phyloP scores from a whole-genome alignment of 2,113 vertebrate genomes.

The Tragulus kanchil region DNA sequence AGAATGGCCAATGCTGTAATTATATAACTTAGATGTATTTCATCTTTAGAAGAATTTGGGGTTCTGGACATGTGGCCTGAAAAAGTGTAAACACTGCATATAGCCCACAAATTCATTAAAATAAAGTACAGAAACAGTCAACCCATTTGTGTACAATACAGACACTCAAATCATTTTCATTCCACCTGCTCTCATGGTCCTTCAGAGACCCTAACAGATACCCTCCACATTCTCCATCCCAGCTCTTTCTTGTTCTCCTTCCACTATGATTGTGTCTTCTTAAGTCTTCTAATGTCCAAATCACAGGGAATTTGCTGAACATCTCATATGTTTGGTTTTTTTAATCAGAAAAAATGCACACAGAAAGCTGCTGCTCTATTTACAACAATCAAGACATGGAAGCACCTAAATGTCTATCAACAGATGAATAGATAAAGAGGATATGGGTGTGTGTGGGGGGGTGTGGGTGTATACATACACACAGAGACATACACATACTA shows the following conservation, averaged over 20 bases:
- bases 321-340: background rate
- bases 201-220: background rate
- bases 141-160: background rate
- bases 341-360: slow-evolving; percentile 34
- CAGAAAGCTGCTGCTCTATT: background rate
- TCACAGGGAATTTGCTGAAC: background rate
- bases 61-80: background rate
- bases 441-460: background rate
- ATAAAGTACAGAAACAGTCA: slow-evolving; percentile 25
- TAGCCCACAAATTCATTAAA: slow-evolving; percentile 8
- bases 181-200: background rate
- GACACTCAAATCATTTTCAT: background rate
- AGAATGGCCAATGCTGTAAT: slow-evolving; percentile 44
- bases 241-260: background rate
- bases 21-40: slow-evolving; percentile 45
- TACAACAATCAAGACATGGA: background rate
- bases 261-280: background rate
- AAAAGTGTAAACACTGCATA: slow-evolving; percentile 14
- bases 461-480: background rate
- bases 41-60: slow-evolving; percentile 41
- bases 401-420: background rate
- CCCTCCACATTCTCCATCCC: background rate
- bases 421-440: background rate
- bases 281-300: background rate
- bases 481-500: background rate